Base-by-base conservation (phyloP, 2,888 invertebrate genomes). In the Cheilosia pagana region DNA sequence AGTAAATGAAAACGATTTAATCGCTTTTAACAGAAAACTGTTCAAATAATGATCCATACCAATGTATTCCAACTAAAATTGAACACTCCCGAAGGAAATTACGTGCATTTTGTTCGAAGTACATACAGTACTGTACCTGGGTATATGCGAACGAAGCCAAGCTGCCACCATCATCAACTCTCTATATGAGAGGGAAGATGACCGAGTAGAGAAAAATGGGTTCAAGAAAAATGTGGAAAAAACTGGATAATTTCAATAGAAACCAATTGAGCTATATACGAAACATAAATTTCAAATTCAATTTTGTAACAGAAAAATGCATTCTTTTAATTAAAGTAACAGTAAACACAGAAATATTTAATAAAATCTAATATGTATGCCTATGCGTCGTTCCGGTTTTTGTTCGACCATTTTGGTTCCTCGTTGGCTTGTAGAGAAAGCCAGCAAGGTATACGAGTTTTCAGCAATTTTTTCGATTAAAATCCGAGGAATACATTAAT, bases 381-480 rank as follows among this genome's bases (percentile, higher is more conserved):
- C 6, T n/a, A 74, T 83, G 83, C 74, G 70, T 83, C 74, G 79
- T 83, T 79, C 79, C 79, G 79, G 79, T 74, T 79, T 71, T 60
- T 79, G 79, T 83, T 75, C 83, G 83, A 83, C 83, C 83, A 83
- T 83, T 79, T 83, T 83, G 83, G 68, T 83, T 68, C 71, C 39
- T 72, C 43, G 65, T 28, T 72, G 74, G 74, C 68, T 83, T 83
- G 79, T 79, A 81, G 83, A 83, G 83, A 83, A 83, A 83, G 83
- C 82, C 52, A 68, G 72, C 43, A 63, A 28, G 59, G 74, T 82
- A 77, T 72, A 78, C 72, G 41, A 72, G 67, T 82, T 78, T 82
- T 72, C 72, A 72, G 81, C 76, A 81, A 76, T 76, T 81, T 76
- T 65, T 65, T 71, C 45, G 25, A 70, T n/a, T 63, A 48, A 75